A percentile compares a stretch with the other conserved stretches of the same genome.
phyloP scores from a whole-genome alignment of 2,888 invertebrate genomes.

The Oscheius sp. region DNA sequence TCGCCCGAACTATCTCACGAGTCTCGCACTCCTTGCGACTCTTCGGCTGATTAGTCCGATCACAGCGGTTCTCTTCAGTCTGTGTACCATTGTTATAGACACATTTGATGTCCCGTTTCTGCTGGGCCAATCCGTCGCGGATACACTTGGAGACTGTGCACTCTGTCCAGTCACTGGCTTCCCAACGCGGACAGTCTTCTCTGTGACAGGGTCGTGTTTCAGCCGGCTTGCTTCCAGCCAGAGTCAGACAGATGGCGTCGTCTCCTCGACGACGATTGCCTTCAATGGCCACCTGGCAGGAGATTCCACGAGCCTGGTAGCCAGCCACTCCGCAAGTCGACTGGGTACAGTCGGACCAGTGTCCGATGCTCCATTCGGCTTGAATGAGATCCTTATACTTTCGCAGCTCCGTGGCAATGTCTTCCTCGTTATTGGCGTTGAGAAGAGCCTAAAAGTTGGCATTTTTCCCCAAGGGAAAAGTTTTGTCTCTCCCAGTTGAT shows the following conservation, averaged over 20 bases:
- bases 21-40: conserved; percentile 85
- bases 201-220: conserved; percentile 65
- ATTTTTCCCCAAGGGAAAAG: background rate
- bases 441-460: conserved; percentile 42
- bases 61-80: conserved; percentile 80
- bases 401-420: conserved; percentile 42
- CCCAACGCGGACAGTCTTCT: conserved; percentile 68
- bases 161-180: conserved; percentile 67
- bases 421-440: conserved; percentile 43
- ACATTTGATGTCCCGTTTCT: conserved; percentile 81
- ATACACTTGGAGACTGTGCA: conserved; percentile 75
- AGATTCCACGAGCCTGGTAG: conserved; percentile 53
- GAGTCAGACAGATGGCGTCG: conserved; percentile 50
- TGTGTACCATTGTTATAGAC: conserved; percentile 76
- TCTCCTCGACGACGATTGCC: conserved; percentile 46
- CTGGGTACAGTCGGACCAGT: conserved; percentile 60
- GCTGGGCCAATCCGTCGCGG: conserved; percentile 83
- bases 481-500: background rate
- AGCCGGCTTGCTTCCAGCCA: conserved; percentile 54
- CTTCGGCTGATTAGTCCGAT: conserved; percentile 82
- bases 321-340: conserved; percentile 55
- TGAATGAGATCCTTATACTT: conserved; percentile 49
- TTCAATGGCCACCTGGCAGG: conserved; percentile 44
- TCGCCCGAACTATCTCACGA: conserved; percentile 73
- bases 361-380: conserved; percentile 52